Evolutionary conservation across 2,797 vertebrate genomes (phyloP), one percentile per base, ranked within the genome.

Genomic region (Bovichtus diacanthus): DNA sequence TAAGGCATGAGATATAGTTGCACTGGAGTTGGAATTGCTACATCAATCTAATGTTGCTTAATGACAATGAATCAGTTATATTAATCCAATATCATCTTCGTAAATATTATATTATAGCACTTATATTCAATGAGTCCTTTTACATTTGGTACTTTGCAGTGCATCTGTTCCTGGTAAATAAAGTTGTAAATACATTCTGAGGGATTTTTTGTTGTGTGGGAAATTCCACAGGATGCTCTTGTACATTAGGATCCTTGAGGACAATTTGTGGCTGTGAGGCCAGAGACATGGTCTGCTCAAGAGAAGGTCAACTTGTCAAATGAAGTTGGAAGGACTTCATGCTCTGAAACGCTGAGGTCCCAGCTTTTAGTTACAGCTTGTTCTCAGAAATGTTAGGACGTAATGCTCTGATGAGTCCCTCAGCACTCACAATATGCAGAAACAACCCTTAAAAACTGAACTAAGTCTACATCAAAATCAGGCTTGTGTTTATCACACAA

Each of bases 261-360:
- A 16, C 9, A 43, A 2, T 53, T 27, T 55, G 16, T 9, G 0
- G 1, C 19, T 41, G 39, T 0, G 29, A n/a, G 21, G 46, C 3
- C 36, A n/a, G 18, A 12, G 5, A 49, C 38, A 2, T 6, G 39
- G 6, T 58, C 1, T 12, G 4, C 12, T 0, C 3, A 19, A 9
- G 0, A 41, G 5, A 18, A 29, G 54, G 66, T 56, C 70, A 71
- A 58, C 44, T 0, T 13, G 27, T 58, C n/a, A 39, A 31, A 41
- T 25, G 16, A 9, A 46, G 23, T 11, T 4, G 6, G 8, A 41
- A 8, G 29, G 18, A 59, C 54, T 76, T 82, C 34, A 62, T 81
- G 81, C 70, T 69, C n/a, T 34, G 27, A 27, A 27, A 27, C 27
- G 5, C 15, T 1, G 27, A 62, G 2, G 9, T 10, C 5, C 7